Base-by-base conservation (phyloP, 2,113 vertebrate species). In the Carassius auratus region DNA sequence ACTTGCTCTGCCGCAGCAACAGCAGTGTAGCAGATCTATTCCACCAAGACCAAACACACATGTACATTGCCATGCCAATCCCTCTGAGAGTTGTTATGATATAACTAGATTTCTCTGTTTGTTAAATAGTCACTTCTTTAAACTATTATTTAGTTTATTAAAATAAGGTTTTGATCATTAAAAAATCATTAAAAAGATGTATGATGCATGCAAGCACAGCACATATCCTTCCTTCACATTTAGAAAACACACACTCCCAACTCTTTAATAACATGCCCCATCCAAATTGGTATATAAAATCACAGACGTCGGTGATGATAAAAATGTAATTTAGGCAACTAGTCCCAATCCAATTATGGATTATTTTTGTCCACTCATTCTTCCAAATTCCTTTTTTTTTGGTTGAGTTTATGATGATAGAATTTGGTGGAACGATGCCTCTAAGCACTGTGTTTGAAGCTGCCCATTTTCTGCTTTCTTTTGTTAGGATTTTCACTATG, bases 401-500 rank as follows among this genome's bases (percentile, higher is more conserved):
- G 57, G 57, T 21, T 57, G 26, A 7, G 64, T 66, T 68, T 33
- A 68, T 17, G 30, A 68, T 15, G 5, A 68, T 12, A 68, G 12
- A 68, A 7, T 68, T 68, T 68, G 30, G 14, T 6, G 8, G 26
- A 1, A 68, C 14, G 7, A 33, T 33, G 26, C 6, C 30, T 69
- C 48, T 74, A 77, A 88, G 87, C 79, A 78, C 69, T 83, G 59
- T 89, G 87, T 92, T 88, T 88, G 90, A 21, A 69, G 87, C 82
- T 82, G 85, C 77, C 86, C 86, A 77, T 81, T 38, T 10, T 91
- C 86, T 85, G 86, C 86, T 88, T 89, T 89, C 88, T 89, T 90
- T 93, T 91, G 91, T 93, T 91, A 94, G 91, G 91, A 92, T 69
- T 94, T 94, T 93, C 86, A 89, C 91, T 90, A 86, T 88, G 91